Base-by-base conservation (phyloP, 2,797 vertebrate genomes). In the Fistularia commersonii region DNA sequence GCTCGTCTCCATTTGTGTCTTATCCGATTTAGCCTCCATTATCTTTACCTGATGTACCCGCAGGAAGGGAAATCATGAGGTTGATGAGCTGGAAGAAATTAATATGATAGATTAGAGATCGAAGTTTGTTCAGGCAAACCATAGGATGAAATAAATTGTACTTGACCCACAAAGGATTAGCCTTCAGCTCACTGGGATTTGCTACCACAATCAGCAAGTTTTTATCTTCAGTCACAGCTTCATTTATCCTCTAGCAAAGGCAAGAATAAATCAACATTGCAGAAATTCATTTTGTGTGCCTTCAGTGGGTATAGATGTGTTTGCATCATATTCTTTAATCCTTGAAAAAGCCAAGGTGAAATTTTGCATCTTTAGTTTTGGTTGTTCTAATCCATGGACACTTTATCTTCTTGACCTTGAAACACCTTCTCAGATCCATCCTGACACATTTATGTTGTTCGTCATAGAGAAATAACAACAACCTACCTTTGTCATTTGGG, bases 381-480 rank as follows among this genome's bases (percentile, higher is more conserved):
- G 76, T 74, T 88, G 89, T 96, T 73, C 11, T 95, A 96, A 79
- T 98, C 92, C 63, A 99, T 54, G 74, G 98, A 91, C 32, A 97
- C 83, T 0, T 64, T 91, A 15, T 93, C 88, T 64, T 99, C 96
- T 80, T 98, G 94, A 43, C 97, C 97, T 74, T 98, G 97, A 80
- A 98, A 99, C 81, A 98, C 91, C 69, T 99, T 96, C 76, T 98
- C 95, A 0, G 95, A 96, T 11, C 95, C 97, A 69, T 98, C 91
- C 97, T 99, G 59, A 56, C 39, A 63, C 51, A 64, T n/a, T n/a
- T n/a, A n/a, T n/a, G n/a, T n/a, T n/a, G n/a, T n/a, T n/a, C n/a
- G n/a, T n/a, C n/a, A n/a, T n/a, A n/a, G n/a, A n/a, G n/a, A n/a
- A n/a, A n/a, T n/a, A n/a, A 68, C 36, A 64, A 0, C 11, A 4